Evolutionary conservation across 2,797 vertebrate genomes (phyloP).

Genomic region (Jordanella pulchra): DNA sequence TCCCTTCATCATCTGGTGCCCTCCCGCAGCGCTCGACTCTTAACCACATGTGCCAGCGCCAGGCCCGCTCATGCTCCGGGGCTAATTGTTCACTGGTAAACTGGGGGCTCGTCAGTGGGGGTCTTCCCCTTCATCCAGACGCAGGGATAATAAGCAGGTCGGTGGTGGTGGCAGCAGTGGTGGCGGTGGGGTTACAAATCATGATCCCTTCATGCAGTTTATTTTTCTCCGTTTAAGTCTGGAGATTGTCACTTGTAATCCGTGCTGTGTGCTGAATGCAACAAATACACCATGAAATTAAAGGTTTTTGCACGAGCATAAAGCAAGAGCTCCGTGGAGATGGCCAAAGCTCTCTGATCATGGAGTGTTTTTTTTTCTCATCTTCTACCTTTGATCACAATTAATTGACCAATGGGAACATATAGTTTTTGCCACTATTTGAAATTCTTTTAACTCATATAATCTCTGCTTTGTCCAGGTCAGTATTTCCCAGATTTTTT

Average conservation of each 20-base stretch:
- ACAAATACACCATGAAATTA: slow-evolving; percentile 85
- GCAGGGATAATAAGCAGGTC: slow-evolving; percentile 53
- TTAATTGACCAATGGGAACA: slow-evolving; percentile 21
- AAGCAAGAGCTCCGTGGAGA: slow-evolving; percentile 68
- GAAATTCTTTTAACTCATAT: slow-evolving; percentile 10
- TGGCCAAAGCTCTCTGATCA: slow-evolving; percentile 54
- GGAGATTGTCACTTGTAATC: slow-evolving; percentile 81
- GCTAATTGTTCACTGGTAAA: slow-evolving; percentile 89
- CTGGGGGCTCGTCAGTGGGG: slow-evolving; percentile 73
- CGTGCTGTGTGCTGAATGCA: slow-evolving; percentile 75
- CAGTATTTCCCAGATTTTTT: neutral
- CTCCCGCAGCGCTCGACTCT: slow-evolving; percentile 78
- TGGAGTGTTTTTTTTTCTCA: slow-evolving; percentile 4
- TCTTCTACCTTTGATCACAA: slow-evolving; percentile 25
- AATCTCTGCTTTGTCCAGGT: neutral
- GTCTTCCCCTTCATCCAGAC: slow-evolving; percentile 62
- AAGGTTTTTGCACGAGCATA: slow-evolving; percentile 77
- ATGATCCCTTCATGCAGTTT: slow-evolving; percentile 73
- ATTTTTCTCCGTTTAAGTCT: slow-evolving; percentile 63
- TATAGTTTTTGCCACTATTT: slow-evolving; percentile 17
- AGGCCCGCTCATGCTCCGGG: slow-evolving; percentile 86
- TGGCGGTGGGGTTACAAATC: slow-evolving; percentile 47
- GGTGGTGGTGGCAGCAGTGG: slow-evolving; percentile 22
- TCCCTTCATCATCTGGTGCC: slow-evolving; percentile 90
- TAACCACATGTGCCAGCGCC: slow-evolving; percentile 86